Base-by-base conservation (phyloP, 2,888 invertebrate species). In the Lepidonotus clava region DNA sequence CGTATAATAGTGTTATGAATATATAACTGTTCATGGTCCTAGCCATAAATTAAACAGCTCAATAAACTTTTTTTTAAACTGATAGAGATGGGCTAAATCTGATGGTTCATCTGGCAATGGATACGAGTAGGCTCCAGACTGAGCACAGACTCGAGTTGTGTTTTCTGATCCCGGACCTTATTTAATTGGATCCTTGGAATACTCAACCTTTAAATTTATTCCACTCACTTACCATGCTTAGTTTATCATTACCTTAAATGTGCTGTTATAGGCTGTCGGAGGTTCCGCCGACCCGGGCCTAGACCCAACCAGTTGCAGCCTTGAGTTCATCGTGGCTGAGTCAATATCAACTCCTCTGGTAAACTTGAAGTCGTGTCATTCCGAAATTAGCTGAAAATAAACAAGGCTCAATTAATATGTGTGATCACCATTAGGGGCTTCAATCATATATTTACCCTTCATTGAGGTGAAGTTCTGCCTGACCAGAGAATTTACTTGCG, bases 231-330 rank as follows among this genome's bases (percentile, higher is more conserved):
- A n/a, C 5, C 5, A 24, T 8, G 32, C 11, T 24, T 66, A 5
- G n/a, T 18, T 28, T 71, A 71, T 76, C 32, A n/a, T 80, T 51
- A 80, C 80, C 80, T 80, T 21, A 34, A 80, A 80, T 21, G 80
- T 80, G 51, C 34, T 6, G 80, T 46, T 80, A 46, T 46, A 80
- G 2, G 46, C 24, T 24, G 24, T 40, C 11, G 80, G 80, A 0
- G 80, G 80, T 80, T 80, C 80, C 14, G 80, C 46, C 1, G 80
- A 80, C 21, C 80, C 80, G 0, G 80, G 80, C 46, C 80, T 41
- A 0, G 80, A 80, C 2, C 80, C 80, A 5, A 46, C 32, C 0
- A 80, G 80, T 1, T 18, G 18, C 0, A 80, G 46, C 21, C 80
- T 46, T 21, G 38, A 36, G 40, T 80, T 18, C 80, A 80, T 80